Percentiles rank a stretch among this genome's conserved stretches.
These are phyloP conservation scores for Bambusicola thoracicus DNA, from an alignment of 2,113 vertebrate species.

Conservation along the genomic window DNA sequence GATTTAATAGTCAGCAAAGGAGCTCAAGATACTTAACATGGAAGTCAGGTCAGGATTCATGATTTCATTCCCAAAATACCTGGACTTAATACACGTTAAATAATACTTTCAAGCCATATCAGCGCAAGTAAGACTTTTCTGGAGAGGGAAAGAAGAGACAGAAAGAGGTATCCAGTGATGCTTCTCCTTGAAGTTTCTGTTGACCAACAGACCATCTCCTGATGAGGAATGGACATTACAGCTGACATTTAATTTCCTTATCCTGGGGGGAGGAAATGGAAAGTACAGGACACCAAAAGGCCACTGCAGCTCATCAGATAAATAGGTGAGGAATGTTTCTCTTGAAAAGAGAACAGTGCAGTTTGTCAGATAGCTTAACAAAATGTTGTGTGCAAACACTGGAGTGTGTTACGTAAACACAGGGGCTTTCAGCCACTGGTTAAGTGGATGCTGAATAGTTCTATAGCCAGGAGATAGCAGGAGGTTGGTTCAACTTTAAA, in stretches of 20 bases:
- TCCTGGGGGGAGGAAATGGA: not conserved
- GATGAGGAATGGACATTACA: not conserved
- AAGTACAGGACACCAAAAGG: not conserved
- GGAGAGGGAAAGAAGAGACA: not conserved
- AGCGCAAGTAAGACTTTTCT: not conserved
- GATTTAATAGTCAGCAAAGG: not conserved
- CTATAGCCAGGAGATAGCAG: not conserved
- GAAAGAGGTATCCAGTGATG: not conserved
- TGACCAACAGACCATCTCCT: not conserved
- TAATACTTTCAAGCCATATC: rapidly evolving
- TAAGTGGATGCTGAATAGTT: not conserved
- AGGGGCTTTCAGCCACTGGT: not conserved
- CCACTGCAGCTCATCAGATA: not conserved
- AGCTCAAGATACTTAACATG: not conserved
- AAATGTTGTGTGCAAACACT: rapidly evolving
- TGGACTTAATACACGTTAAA: not conserved
- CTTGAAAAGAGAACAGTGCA: not conserved
- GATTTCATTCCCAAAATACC: not conserved
- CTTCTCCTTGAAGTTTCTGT: not conserved
- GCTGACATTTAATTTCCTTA: not conserved
- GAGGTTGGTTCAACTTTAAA: not conserved
- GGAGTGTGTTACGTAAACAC: not conserved
- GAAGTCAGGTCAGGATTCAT: not conserved
- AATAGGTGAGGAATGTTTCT: not conserved
- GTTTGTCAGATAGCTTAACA: not conserved